Evolutionary conservation across 2,113 vertebrate genomes (phyloP).

Genomic region (Cinclus cinclus): DNA sequence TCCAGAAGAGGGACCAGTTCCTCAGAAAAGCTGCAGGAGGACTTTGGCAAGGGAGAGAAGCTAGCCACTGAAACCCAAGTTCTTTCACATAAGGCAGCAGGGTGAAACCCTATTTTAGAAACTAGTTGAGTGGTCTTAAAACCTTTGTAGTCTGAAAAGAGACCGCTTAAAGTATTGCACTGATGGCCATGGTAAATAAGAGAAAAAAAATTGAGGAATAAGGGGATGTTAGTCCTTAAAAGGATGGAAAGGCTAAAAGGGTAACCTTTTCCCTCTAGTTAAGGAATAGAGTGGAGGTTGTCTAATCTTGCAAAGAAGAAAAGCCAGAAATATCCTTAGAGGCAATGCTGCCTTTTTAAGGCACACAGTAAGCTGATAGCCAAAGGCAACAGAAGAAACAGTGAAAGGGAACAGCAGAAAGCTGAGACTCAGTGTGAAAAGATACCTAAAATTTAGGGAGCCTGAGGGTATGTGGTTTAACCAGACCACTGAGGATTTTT

Average conservation of each 20-base stretch:
- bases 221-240: neutral
- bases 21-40: neutral
- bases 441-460: constrained; percentile 15
- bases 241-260: neutral
- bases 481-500: constrained; percentile 48
- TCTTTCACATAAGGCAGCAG: neutral
- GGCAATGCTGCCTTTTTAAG: neutral
- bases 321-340: constrained; percentile 23
- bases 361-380: neutral
- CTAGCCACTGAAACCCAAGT: neutral
- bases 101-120: neutral
- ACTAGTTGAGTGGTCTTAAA: neutral
- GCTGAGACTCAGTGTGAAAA: neutral
- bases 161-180: neutral
- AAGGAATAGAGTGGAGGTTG: neutral
- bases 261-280: neutral
- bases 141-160: neutral
- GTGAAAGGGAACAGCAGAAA: constrained; percentile 9
- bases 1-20: neutral
- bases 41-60: neutral
- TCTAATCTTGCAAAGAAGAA: constrained; percentile 23
- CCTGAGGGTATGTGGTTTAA: constrained; percentile 32
- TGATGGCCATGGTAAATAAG: neutral
- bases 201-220: neutral
- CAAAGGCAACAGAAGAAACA: constrained; percentile 25